Conservation (phyloP, 2,797 vertebrate genomes). For the Sylvilagus floridanus region DNA sequence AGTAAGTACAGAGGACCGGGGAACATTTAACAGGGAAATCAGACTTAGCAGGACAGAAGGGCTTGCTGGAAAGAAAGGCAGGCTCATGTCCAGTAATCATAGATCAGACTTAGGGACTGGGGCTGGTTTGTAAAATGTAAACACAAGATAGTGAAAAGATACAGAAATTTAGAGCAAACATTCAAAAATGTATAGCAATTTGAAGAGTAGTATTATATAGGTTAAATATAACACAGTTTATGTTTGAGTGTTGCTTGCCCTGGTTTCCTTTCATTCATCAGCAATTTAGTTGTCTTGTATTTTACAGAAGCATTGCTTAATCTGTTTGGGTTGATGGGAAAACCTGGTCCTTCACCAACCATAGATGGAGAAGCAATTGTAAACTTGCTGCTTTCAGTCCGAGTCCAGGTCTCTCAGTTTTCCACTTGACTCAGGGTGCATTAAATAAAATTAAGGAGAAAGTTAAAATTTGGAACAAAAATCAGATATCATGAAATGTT, state of each 20-base stretch:
- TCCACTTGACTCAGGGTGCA: neutral
- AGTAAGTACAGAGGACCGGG: neutral
- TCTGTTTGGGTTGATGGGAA: neutral
- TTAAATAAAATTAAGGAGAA: constrained; percentile 4
- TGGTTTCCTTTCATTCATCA: constrained; percentile 34
- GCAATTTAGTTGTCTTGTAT: constrained; percentile 15
- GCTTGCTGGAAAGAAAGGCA: neutral
- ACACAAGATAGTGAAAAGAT: too few species aligned
- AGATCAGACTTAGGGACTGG: neutral
- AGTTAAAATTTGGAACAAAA: constrained; percentile 60
- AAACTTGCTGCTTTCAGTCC: neutral
- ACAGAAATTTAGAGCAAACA: neutral
- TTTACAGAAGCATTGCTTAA: neutral
- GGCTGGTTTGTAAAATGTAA: neutral
- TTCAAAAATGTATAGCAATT: neutral
- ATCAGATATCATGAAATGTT: neutral
- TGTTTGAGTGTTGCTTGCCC: neutral
- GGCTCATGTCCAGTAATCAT: neutral
- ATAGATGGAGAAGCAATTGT: neutral
- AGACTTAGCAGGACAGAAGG: neutral
- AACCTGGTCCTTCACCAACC: neutral
- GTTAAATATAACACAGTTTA: neutral
- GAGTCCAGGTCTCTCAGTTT: neutral
- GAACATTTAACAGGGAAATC: neutral
- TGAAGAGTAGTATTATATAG: constrained; percentile 3